These are phyloP conservation scores for Ophion ventricosus DNA, from an alignment of 2,888 invertebrate species.

Conservation along the genomic window DNA sequence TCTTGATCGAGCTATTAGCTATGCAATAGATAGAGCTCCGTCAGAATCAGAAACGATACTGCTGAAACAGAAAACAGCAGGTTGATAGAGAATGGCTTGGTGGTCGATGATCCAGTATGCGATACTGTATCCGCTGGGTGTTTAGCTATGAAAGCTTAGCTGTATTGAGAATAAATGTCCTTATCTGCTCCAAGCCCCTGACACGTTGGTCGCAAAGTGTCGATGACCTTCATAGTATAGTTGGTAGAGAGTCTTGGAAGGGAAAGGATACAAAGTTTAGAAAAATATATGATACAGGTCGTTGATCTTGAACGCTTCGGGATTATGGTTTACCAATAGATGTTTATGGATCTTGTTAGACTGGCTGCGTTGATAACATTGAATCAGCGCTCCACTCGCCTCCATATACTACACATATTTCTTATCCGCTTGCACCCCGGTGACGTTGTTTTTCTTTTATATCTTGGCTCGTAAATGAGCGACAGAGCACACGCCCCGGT, in stretches of 20 bases:
- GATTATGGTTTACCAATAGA: slow-evolving; percentile 24
- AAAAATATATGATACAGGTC: slow-evolving; percentile 37
- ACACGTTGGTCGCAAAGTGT: background rate
- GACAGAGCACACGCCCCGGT: slow-evolving; percentile 19
- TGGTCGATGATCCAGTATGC: background rate
- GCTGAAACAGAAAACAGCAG: background rate
- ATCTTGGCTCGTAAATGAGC: slow-evolving; percentile 49
- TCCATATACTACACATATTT: background rate
- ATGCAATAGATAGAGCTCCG: too few species aligned
- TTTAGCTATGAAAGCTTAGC: background rate
- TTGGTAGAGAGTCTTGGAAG: background rate
- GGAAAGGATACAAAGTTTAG: slow-evolving; percentile 8
- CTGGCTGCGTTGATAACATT: slow-evolving; percentile 42
- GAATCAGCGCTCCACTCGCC: slow-evolving; percentile 49
- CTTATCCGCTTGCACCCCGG: background rate
- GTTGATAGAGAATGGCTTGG: background rate
- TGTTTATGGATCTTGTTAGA: slow-evolving; percentile 43
- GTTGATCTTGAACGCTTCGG: slow-evolving; percentile 34
- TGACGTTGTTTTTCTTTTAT: slow-evolving; percentile 13
- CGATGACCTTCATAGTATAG: slow-evolving; percentile 32
- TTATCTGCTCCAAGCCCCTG: background rate
- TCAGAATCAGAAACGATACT: background rate
- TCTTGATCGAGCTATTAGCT: too few species aligned
- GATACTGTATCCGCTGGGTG: background rate
- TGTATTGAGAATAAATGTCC: background rate